phyloP scores from a whole-genome alignment of 2,888 invertebrate species.

The Chrysomela aeneicollis region DNA sequence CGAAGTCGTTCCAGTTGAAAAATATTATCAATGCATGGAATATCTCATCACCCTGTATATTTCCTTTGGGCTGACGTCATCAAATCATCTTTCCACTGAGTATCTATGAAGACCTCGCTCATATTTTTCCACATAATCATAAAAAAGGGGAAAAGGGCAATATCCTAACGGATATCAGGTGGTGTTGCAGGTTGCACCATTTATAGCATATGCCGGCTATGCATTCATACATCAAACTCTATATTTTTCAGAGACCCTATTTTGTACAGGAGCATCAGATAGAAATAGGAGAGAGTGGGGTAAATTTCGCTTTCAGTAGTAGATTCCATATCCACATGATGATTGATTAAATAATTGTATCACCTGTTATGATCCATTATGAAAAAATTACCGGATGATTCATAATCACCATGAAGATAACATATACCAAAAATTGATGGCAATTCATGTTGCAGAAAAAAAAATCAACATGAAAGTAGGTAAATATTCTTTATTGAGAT shows the following conservation, averaged over 20 bases:
- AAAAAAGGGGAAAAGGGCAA: constrained; percentile 23
- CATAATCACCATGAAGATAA: no score
- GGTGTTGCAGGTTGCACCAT: constrained; percentile 42
- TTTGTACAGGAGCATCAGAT: constrained; percentile 52
- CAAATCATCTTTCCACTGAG: background rate
- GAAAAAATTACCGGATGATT: no score
- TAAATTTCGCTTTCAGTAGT: background rate
- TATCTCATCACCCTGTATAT: no score
- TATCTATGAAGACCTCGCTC: background rate
- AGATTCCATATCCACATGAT: no score
- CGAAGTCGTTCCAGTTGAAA: no score
- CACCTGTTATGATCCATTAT: no score
- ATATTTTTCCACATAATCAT: constrained; percentile 3
- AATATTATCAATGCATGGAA: no score
- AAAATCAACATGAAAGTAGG: no score
- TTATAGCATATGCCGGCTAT: constrained; percentile 51
- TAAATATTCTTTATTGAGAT: no score
- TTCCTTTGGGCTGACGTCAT: background rate
- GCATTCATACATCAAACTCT: constrained; percentile 53
- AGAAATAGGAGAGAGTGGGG: constrained; percentile 26
- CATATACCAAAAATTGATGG: no score
- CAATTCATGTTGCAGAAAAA: no score
- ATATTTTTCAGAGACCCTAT: constrained; percentile 51
- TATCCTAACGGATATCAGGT: constrained; percentile 46
- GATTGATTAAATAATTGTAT: no score